A percentile compares a stretch with the other conserved stretches of the same genome.
phyloP scores from a whole-genome alignment of 2,888 invertebrate genomes.

The Ophion costatus region DNA sequence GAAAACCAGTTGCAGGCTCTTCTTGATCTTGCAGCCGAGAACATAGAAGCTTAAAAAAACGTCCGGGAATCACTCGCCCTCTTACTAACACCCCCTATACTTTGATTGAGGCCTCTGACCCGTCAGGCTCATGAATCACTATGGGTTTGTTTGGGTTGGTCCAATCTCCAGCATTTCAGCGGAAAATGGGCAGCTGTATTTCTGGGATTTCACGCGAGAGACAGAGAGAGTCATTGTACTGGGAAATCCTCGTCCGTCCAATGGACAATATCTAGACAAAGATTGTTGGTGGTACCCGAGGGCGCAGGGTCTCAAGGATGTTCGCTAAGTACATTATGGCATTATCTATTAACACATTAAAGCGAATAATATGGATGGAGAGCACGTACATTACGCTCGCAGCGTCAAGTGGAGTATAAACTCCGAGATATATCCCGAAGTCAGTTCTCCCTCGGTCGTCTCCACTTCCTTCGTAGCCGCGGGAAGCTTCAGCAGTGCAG shows the following conservation, averaged over 20 bases:
- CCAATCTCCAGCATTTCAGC: too few species aligned
- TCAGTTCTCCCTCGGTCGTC: background rate
- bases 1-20: background rate
- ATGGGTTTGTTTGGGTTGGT: background rate
- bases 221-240: background rate
- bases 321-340: conserved; percentile 38
- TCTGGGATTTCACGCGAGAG: too few species aligned
- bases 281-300: background rate
- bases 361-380: conserved; percentile 19
- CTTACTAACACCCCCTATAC: background rate
- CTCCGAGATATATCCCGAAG: conserved; percentile 38
- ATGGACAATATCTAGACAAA: background rate
- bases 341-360: conserved; percentile 44
- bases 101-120: background rate
- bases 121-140: too few species aligned
- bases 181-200: too few species aligned
- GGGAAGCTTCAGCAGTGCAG: conserved; percentile 70
- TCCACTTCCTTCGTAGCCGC: background rate
- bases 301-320: background rate
- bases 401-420: conserved; percentile 37
- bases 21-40: background rate
- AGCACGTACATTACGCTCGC: conserved; percentile 25
- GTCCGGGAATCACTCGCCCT: background rate
- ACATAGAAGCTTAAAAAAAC: background rate
- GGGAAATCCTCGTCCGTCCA: background rate